Base-by-base conservation (phyloP, 2,888 invertebrate species). In the Drosophila parthenogenetica region DNA sequence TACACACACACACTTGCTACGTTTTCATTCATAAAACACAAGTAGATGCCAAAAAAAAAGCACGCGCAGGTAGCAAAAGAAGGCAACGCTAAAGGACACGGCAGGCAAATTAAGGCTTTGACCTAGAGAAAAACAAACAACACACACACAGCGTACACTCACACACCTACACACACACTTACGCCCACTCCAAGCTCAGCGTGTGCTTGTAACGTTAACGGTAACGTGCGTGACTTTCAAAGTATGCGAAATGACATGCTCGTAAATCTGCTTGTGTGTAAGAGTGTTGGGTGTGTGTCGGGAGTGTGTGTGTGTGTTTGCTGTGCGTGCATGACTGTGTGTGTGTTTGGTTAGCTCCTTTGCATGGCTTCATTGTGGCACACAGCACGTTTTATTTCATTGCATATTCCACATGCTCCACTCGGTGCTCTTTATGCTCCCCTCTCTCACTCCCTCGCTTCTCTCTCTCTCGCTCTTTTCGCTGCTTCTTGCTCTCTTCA, bases 381-480 rank as follows among this genome's bases (percentile, higher is more conserved):
- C 89, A 70, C 70, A 79, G 87, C 89, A 84, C 89, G 89, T 84
- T 84, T 84, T 86, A 89, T 84, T 89, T 89, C 80, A 79, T 85
- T 75, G 77, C 76, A 73, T 73, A 66, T 61, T 73, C 65, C 37
- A 61, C 73, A 78, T 60, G 74, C 63, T 69, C 70, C 17, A 37
- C 60, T 60, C 29, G 29, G 39, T 35, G 16, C 22, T 16, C 0
- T 8, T 29, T 8, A 42, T 55, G 55, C 45, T 54, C 22, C 22
- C 40, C 54, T 17, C 7, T 11, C 45, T 43, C 17, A 14, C 37
- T 32, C 14, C 22, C 43, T 2, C 25, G 2, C 16, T 17, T 16
- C 35, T 5, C 29, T 14, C 39, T 14, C 22, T 17, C 35, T 16
- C n/a, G 13, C 42, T 7, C 17, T 14, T 16, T 2, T 5, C 17